Evolutionary conservation across 2,113 vertebrate genomes (phyloP).

Genomic region (Ancistrus triradiatus): DNA sequence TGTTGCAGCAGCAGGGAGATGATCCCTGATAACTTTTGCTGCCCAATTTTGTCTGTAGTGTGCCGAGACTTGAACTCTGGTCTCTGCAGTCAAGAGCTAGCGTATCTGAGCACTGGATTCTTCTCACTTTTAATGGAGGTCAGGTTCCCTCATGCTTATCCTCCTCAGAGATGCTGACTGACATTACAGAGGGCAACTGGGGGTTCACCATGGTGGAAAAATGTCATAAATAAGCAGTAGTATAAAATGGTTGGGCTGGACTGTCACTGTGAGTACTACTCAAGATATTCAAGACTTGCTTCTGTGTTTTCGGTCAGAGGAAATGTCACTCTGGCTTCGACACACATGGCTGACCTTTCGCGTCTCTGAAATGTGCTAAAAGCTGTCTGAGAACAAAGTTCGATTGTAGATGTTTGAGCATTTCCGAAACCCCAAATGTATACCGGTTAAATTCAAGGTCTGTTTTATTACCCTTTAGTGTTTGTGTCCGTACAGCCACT

Average conservation of each 20-base stretch:
- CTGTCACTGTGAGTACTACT: conserved; percentile 43
- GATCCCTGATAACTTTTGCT: no score
- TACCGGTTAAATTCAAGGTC: no score
- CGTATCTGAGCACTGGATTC: neutral
- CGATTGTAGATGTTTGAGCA: neutral
- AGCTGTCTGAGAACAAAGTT: neutral
- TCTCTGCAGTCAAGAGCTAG: no score
- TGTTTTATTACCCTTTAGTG: no score
- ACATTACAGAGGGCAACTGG: neutral
- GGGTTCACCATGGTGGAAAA: neutral
- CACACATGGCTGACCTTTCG: no score
- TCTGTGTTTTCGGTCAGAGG: neutral
- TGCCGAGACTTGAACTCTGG: no score
- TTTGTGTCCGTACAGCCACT: neutral
- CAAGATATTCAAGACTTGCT: no score
- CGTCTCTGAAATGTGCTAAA: neutral
- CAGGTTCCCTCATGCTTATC: neutral
- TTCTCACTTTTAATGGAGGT: neutral
- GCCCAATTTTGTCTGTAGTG: no score
- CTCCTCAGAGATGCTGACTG: neutral
- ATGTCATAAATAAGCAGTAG: conserved; percentile 14
- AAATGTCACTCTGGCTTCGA: neutral
- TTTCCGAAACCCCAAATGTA: no score
- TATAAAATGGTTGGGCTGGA: conserved; percentile 52
- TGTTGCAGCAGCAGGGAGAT: no score